Percentiles rank a stretch among this genome's conserved stretches.
phyloP scores from a whole-genome alignment of 2,113 vertebrate species.

The Nycticorax nycticorax region DNA sequence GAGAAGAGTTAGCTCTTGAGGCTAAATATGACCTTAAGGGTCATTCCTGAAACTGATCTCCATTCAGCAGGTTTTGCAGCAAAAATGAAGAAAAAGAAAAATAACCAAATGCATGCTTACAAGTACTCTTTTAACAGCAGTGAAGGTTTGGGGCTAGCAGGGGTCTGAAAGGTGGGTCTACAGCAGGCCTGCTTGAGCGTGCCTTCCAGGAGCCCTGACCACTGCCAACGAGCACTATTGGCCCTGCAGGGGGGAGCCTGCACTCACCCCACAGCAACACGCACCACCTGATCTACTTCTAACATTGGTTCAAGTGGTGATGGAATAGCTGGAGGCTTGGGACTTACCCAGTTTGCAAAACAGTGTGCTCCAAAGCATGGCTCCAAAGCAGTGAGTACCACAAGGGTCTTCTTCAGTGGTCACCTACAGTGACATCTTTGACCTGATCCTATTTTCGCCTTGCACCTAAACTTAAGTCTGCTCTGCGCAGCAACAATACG shows the following conservation, averaged over 20 bases:
- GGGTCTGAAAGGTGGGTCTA: background rate
- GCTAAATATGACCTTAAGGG: background rate
- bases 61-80: background rate
- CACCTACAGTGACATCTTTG: background rate
- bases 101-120: background rate
- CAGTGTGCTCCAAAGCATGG: background rate
- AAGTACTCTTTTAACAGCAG: background rate
- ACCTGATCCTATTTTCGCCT: background rate
- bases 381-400: background rate
- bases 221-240: fast-evolving
- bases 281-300: background rate
- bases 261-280: fast-evolving
- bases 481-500: background rate
- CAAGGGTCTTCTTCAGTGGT: background rate
- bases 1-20: background rate
- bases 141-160: background rate
- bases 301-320: background rate
- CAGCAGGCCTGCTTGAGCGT: background rate
- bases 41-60: background rate
- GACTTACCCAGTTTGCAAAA: background rate
- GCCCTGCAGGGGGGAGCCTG: background rate
- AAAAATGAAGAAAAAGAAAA: background rate
- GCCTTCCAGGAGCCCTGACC: background rate
- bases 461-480: background rate
- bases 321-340: background rate